Conservation (phyloP, 2,113 vertebrate species). For the Xenopus borealis region DNA sequence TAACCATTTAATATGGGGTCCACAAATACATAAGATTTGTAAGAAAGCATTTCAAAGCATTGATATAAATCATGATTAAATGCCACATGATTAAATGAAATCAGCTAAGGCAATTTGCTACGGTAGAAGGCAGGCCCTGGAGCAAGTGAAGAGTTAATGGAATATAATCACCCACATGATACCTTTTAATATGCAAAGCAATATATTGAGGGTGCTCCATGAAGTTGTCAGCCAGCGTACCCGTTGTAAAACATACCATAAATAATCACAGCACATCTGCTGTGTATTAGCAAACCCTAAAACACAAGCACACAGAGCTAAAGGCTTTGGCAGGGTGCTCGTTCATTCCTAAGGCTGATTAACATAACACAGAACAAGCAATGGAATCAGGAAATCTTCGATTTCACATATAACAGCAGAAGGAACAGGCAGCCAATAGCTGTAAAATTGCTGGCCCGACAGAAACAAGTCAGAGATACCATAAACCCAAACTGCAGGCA, state of each 20-base stretch:
- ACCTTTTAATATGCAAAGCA: constrained; percentile 35
- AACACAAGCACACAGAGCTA: constrained; percentile 10
- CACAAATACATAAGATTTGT: too few species aligned
- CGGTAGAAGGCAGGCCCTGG: not conserved
- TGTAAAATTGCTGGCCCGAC: not conserved
- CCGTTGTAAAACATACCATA: constrained; percentile 33
- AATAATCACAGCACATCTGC: constrained; percentile 36
- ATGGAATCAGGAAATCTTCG: constrained; percentile 20
- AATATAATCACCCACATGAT: constrained; percentile 24
- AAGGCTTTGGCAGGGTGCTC: constrained; percentile 4
- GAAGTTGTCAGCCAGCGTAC: constrained; percentile 35
- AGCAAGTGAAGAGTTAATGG: constrained; percentile 1
- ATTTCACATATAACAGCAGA: constrained; percentile 6
- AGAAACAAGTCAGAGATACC: not conserved
- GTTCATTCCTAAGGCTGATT: constrained; percentile 22
- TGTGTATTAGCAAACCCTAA: constrained; percentile 16
- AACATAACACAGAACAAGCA: constrained; percentile 15
- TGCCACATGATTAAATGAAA: too few species aligned
- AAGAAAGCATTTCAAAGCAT: too few species aligned
- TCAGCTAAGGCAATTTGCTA: too few species aligned
- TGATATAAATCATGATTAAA: too few species aligned
- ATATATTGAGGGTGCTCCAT: constrained; percentile 33
- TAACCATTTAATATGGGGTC: too few species aligned
- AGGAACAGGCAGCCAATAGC: not conserved
- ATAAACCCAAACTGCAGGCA: not conserved